Percentiles rank a stretch among this genome's conserved stretches.
phyloP scores from a whole-genome alignment of 2,113 vertebrate genomes.

The Sclerurus mexicanus region DNA sequence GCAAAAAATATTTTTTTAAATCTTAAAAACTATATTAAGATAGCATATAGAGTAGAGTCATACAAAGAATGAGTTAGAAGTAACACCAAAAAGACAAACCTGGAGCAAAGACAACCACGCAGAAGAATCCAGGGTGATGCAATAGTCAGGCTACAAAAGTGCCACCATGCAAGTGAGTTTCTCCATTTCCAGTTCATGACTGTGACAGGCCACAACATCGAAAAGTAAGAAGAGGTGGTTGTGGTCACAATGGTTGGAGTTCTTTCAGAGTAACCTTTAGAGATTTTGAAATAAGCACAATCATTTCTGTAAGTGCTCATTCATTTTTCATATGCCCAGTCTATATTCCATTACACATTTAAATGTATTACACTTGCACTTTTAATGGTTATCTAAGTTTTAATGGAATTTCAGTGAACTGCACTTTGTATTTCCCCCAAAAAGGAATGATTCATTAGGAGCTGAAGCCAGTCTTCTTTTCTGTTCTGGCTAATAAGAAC shows the following conservation, averaged over 20 bases:
- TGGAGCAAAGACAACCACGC: background rate
- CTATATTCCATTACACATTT: constrained; percentile 1
- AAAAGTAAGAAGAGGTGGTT: background rate
- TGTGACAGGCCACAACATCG: background rate
- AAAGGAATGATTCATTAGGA: background rate
- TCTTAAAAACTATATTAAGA: background rate
- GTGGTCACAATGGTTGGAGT: background rate
- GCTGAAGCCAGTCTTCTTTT: background rate
- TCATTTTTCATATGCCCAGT: constrained; percentile 11
- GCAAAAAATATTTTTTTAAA: background rate
- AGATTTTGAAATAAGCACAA: background rate
- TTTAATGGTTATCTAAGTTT: constrained; percentile 14
- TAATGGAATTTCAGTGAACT: constrained; percentile 42
- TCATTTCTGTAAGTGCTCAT: constrained; percentile 14
- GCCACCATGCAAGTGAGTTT: background rate
- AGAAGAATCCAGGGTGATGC: background rate
- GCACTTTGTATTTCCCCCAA: background rate
- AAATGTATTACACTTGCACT: background rate
- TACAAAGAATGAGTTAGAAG: background rate
- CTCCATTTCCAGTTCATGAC: background rate
- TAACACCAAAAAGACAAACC: background rate
- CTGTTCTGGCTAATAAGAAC: background rate
- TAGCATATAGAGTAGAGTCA: background rate
- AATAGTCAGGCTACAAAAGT: background rate
- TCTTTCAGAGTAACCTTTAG: background rate